A percentile compares a stretch with the other conserved stretches of the same genome.
Evolutionary conservation across 2,888 invertebrate species (phyloP).

Genomic region (Tetranychus truncatus): DNA sequence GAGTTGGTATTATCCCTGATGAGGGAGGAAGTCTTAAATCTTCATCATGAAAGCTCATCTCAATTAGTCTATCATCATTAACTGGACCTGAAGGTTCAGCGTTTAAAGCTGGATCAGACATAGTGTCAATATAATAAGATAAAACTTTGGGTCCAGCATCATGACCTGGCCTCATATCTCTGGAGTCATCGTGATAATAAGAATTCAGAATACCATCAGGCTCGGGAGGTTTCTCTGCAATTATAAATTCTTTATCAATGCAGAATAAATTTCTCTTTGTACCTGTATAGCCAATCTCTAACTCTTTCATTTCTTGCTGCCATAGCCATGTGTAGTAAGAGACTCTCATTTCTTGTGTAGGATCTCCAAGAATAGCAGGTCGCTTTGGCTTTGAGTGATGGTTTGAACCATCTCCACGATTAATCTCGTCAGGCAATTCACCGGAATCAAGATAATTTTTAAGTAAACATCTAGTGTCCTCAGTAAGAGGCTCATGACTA

Average conservation of each 20-base stretch:
- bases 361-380: slow-evolving; percentile 29
- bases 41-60: slow-evolving; percentile 22
- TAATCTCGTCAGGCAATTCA: slow-evolving; percentile 19
- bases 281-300: slow-evolving; percentile 21
- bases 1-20: not conserved
- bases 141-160: not conserved
- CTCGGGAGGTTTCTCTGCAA: slow-evolving; percentile 21
- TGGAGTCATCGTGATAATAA: not conserved
- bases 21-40: slow-evolving; percentile 18
- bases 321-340: slow-evolving; percentile 27
- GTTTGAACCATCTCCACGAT: not conserved
- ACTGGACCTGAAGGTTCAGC: not conserved
- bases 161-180: not conserved
- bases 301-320: slow-evolving; percentile 26
- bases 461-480: slow-evolving; percentile 46
- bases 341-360: slow-evolving; percentile 30
- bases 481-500: slow-evolving; percentile 71
- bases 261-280: slow-evolving; percentile 20
- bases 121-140: slow-evolving; percentile 12
- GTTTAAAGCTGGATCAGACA: not conserved
- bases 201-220: not conserved
- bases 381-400: slow-evolving; percentile 8
- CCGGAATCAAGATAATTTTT: slow-evolving; percentile 21
- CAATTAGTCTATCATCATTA: slow-evolving; percentile 15
- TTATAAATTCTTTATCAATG: slow-evolving; percentile 24